These are phyloP conservation scores for Listronotus oregonensis DNA, from an alignment of 1,140 invertebrate genomes.

Conservation along the genomic window DNA sequence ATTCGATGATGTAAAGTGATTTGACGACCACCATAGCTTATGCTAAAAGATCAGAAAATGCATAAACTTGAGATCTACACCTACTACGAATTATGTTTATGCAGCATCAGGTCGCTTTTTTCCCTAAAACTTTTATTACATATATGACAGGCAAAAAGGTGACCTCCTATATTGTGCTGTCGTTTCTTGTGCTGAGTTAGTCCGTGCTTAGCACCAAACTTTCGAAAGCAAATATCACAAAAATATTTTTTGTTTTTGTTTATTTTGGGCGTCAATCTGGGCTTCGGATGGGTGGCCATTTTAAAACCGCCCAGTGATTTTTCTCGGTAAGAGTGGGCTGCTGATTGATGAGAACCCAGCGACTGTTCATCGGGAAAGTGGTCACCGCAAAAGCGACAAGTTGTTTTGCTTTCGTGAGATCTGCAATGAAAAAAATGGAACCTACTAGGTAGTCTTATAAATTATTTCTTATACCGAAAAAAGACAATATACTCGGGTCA, in stretches of 20 bases:
- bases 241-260: conserved; percentile 73
- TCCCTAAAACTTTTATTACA: conserved; percentile 88
- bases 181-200: conserved; percentile 75
- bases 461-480: conserved; percentile 51
- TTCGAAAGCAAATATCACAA: conserved; percentile 81
- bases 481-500: too few species aligned
- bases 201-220: conserved; percentile 82
- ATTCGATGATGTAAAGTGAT: too few species aligned
- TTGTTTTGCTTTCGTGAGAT: conserved; percentile 29
- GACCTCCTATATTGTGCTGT: conserved; percentile 78
- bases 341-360: conserved; percentile 15
- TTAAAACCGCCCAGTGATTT: conserved; percentile 45
- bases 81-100: conserved; percentile 51
- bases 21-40: too few species aligned
- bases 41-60: too few species aligned
- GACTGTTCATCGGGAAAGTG: conserved; percentile 61
- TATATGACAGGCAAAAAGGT: conserved; percentile 80
- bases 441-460: conserved; percentile 63
- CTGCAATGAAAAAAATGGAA: conserved; percentile 3
- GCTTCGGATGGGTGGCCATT: conserved; percentile 80
- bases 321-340: conserved; percentile 22
- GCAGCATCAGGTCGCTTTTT: conserved; percentile 79
- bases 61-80: too few species aligned
- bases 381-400: conserved; percentile 64
- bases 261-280: conserved; percentile 63